A percentile compares a stretch with the other conserved stretches of the same genome.
Conservation (phyloP, 2,797 vertebrate species). For the Ptychadena robeensis region DNA sequence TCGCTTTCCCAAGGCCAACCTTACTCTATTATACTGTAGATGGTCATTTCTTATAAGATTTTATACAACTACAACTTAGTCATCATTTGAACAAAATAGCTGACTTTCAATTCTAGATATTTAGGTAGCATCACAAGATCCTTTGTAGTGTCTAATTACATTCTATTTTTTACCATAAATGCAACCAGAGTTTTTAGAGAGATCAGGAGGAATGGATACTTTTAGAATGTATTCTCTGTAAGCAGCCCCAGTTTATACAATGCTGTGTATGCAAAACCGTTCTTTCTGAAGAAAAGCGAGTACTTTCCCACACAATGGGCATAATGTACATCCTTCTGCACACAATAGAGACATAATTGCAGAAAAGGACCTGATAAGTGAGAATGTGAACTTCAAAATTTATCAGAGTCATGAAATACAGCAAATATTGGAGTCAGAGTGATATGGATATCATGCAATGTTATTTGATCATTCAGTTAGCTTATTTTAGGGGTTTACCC, state of each 20-base stretch:
- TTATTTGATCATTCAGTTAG: background rate
- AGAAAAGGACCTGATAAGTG: conserved; percentile 57
- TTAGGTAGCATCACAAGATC: conserved; percentile 23
- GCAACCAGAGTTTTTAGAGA: conserved; percentile 31
- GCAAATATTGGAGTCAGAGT: conserved; percentile 27
- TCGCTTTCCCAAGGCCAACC: background rate
- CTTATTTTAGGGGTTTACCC: background rate
- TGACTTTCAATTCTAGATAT: conserved; percentile 19
- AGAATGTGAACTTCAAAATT: conserved; percentile 50
- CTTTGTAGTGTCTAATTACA: conserved; percentile 33
- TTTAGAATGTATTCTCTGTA: conserved; percentile 53
- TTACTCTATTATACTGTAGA: background rate
- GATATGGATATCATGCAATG: background rate
- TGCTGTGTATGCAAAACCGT: conserved; percentile 59
- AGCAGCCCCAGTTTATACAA: conserved; percentile 47
- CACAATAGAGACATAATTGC: conserved; percentile 59
- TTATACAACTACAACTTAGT: background rate
- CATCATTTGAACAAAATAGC: conserved; percentile 3
- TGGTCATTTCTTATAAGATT: background rate
- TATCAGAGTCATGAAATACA: conserved; percentile 45
- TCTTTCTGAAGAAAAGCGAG: conserved; percentile 37
- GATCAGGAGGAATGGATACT: conserved; percentile 49
- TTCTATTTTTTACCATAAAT: conserved; percentile 44
- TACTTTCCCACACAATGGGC: conserved; percentile 58
- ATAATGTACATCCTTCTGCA: conserved; percentile 60